Evolutionary conservation across 2,113 vertebrate species (phyloP).

Genomic region (Corydoras sp.): DNA sequence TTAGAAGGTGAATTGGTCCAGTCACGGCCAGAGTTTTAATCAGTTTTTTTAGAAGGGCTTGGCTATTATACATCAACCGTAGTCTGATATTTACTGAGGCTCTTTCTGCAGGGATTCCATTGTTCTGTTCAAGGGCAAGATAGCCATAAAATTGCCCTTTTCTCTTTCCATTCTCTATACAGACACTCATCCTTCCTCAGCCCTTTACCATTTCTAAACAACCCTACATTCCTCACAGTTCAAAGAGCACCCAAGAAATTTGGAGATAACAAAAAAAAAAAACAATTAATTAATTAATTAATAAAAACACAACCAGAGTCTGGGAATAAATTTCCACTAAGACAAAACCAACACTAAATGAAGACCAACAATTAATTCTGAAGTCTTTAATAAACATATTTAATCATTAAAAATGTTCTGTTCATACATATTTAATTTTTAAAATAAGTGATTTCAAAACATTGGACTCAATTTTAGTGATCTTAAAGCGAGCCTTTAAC

Average conservation of each 20-base stretch:
- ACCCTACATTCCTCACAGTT: background rate
- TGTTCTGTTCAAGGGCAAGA: conserved; percentile 51
- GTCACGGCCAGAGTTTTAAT: conserved; percentile 42
- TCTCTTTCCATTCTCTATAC: background rate
- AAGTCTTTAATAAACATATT: no score
- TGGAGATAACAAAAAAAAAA: background rate
- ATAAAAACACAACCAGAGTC: background rate
- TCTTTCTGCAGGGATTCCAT: conserved; percentile 18
- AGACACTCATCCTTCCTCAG: background rate
- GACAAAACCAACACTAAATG: background rate
- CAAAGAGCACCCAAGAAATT: background rate
- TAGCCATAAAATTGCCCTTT: conserved; percentile 17
- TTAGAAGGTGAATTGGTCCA: conserved; percentile 12
- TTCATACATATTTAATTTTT: no score
- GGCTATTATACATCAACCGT: conserved; percentile 25
- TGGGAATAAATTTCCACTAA: background rate
- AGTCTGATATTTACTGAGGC: conserved; percentile 49
- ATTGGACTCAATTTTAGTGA: no score
- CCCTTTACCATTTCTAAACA: conserved; percentile 9
- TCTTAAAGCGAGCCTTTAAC: no score
- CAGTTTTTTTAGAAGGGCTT: conserved; percentile 36
- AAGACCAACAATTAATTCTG: background rate
- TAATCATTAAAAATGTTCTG: no score
- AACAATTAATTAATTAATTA: background rate
- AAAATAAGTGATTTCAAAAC: no score